A percentile compares a stretch with the other conserved stretches of the same genome.
Conservation (phyloP, 2,797 vertebrate genomes). For the Delichon dasypus region DNA sequence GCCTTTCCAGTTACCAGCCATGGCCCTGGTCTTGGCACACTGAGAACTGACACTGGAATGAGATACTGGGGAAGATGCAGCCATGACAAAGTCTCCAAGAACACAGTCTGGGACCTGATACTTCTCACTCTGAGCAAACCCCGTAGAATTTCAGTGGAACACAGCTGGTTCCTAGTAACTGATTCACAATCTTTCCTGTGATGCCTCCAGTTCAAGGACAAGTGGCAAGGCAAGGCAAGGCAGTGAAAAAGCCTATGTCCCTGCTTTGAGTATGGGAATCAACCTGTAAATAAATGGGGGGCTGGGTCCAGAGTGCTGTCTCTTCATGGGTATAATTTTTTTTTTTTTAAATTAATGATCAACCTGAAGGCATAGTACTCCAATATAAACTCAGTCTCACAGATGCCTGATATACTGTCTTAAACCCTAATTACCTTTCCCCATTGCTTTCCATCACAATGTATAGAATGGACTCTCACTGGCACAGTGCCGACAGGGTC, state of each 20-base stretch:
- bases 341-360: background rate
- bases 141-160: background rate
- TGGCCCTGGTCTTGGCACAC: background rate
- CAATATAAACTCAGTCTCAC: background rate
- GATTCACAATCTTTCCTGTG: background rate
- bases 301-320: background rate
- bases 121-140: background rate
- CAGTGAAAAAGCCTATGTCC: rapidly evolving
- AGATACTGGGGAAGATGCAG: background rate
- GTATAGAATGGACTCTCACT: background rate
- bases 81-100: background rate
- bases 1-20: rapidly evolving
- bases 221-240: background rate
- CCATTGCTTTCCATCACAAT: background rate
- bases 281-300: background rate
- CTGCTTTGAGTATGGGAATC: background rate
- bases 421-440: background rate
- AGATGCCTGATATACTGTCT: background rate
- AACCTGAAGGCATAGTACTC: background rate
- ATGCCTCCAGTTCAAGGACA: background rate
- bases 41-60: background rate
- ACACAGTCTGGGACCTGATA: background rate
- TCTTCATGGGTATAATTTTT: background rate
- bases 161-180: background rate
- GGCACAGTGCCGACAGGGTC: background rate